Percentiles rank a stretch among this genome's conserved stretches.
Conservation (phyloP, 2,888 invertebrate species). For the Vannuccia rotundouncinata region DNA sequence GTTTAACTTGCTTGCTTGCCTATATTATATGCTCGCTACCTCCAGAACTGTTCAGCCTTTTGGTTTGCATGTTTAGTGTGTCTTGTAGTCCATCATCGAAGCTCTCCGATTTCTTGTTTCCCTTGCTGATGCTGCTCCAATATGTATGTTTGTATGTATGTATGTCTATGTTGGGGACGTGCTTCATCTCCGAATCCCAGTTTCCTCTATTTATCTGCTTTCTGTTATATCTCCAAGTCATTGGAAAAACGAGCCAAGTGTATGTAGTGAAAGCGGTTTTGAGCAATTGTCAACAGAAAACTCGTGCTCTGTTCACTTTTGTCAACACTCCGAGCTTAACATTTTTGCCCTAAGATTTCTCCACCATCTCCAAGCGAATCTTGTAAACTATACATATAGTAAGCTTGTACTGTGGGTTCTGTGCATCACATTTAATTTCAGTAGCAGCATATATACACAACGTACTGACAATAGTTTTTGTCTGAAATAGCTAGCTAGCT, state of each 20-base stretch:
- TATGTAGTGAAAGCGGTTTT: constrained; percentile 18
- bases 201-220: constrained; percentile 4
- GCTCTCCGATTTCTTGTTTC: constrained; percentile 20
- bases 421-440: too few relatives aligned
- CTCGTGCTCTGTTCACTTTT: background rate
- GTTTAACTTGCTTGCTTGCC: background rate
- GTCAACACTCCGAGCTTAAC: background rate
- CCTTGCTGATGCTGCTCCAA: background rate
- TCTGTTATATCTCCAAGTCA: background rate
- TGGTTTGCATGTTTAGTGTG: constrained; percentile 13
- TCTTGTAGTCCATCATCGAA: constrained; percentile 26
- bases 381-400: too few relatives aligned
- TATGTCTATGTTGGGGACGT: constrained; percentile 7
- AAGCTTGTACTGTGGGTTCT: too few relatives aligned
- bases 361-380: background rate
- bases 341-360: background rate
- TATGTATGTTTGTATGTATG: background rate
- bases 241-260: background rate
- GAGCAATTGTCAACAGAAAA: constrained; percentile 20
- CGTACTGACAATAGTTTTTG: too few relatives aligned
- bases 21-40: background rate
- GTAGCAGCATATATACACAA: too few relatives aligned
- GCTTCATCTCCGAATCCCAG: background rate
- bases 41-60: background rate
- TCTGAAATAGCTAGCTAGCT: too few relatives aligned